These are phyloP conservation scores for Polylopha cassiicola DNA, from an alignment of 2,888 invertebrate genomes.

Conservation along the genomic window DNA sequence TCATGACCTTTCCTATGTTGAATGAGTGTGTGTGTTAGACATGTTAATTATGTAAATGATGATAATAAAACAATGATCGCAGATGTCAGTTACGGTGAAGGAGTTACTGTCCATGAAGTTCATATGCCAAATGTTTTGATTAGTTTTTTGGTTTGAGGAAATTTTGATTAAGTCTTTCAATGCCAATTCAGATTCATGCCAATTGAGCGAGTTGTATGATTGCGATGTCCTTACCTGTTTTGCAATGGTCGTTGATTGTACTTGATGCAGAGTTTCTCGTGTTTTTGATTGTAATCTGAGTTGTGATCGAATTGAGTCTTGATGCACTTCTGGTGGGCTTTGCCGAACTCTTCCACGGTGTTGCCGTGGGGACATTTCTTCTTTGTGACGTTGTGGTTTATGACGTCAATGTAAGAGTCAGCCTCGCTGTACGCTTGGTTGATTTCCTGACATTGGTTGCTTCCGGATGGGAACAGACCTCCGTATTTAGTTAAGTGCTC, in stretches of 20 bases:
- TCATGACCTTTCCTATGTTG: conserved; percentile 74
- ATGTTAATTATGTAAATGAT: conserved; percentile 16
- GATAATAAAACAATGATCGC: conserved; percentile 5
- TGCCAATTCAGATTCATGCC: too few relatives aligned
- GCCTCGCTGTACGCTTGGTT: conserved; percentile 71
- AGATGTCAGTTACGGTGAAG: not conserved
- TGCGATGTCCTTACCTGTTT: conserved; percentile 69
- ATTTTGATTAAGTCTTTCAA: too few relatives aligned
- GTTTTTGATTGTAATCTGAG: conserved; percentile 59
- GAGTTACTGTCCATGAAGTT: too few relatives aligned
- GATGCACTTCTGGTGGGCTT: conserved; percentile 71
- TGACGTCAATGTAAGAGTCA: conserved; percentile 68
- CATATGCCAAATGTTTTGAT: not conserved
- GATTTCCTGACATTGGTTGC: conserved; percentile 68
- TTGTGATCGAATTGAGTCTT: conserved; percentile 55
- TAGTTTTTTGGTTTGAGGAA: conserved; percentile 7
- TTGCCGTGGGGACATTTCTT: conserved; percentile 69
- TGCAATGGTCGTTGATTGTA: conserved; percentile 70
- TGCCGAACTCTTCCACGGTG: conserved; percentile 69
- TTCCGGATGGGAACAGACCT: conserved; percentile 69
- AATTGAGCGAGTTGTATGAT: too few relatives aligned
- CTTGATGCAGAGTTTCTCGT: conserved; percentile 71
- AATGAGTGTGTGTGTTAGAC: conserved; percentile 23
- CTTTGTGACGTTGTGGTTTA: conserved; percentile 55
- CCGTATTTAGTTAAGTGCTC: conserved; percentile 73